Percentiles rank a stretch among this genome's conserved stretches.
phyloP scores from a whole-genome alignment of 1,140 invertebrate genomes.

The Drosophila pallidifrons region DNA sequence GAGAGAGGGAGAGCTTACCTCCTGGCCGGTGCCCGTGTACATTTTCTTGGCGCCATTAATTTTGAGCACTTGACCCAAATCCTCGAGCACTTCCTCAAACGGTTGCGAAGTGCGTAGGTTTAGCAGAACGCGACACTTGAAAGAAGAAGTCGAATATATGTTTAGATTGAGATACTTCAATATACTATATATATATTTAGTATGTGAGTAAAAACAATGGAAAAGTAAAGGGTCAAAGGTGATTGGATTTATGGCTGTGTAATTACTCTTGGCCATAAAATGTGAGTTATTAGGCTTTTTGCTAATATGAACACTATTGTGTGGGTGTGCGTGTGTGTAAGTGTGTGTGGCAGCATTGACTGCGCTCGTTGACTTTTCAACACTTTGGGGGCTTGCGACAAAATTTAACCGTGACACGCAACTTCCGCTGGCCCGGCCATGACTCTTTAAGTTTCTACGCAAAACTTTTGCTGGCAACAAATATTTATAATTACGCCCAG shows the following conservation, averaged over 20 bases:
- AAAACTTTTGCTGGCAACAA: slow-evolving; percentile 41
- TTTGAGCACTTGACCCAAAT: slow-evolving; percentile 96
- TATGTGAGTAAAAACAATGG: slow-evolving; percentile 41
- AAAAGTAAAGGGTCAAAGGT: slow-evolving; percentile 31
- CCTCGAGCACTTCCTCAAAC: slow-evolving; percentile 97
- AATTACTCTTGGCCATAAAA: slow-evolving; percentile 68
- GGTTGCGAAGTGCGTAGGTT: slow-evolving; percentile 96
- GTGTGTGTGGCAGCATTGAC: slow-evolving; percentile 26
- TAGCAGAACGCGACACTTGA: slow-evolving; percentile 94
- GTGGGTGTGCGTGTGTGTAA: slow-evolving; percentile 7
- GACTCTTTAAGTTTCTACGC: slow-evolving; percentile 31
- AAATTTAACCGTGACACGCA: slow-evolving; percentile 74
- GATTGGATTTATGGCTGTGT: slow-evolving; percentile 50
- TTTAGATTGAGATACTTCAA: slow-evolving; percentile 19
- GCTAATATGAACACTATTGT: slow-evolving; percentile 30
- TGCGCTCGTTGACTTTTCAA: slow-evolving; percentile 60
- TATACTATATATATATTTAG: slow-evolving; percentile 35
- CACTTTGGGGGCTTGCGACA: slow-evolving; percentile 61
- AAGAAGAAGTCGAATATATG: slow-evolving; percentile 29
- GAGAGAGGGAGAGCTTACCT: slow-evolving; percentile 87
- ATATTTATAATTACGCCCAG: slow-evolving; percentile 71
- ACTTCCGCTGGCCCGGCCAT: slow-evolving; percentile 62
- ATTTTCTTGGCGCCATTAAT: slow-evolving; percentile 95
- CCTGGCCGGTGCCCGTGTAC: slow-evolving; percentile 95
- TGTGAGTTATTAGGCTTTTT: slow-evolving; percentile 50